Percentiles rank a stretch among this genome's conserved stretches.
These are phyloP conservation scores for Drosophila arizonae DNA, from an alignment of 1,140 invertebrate genomes.

Conservation along the genomic window DNA sequence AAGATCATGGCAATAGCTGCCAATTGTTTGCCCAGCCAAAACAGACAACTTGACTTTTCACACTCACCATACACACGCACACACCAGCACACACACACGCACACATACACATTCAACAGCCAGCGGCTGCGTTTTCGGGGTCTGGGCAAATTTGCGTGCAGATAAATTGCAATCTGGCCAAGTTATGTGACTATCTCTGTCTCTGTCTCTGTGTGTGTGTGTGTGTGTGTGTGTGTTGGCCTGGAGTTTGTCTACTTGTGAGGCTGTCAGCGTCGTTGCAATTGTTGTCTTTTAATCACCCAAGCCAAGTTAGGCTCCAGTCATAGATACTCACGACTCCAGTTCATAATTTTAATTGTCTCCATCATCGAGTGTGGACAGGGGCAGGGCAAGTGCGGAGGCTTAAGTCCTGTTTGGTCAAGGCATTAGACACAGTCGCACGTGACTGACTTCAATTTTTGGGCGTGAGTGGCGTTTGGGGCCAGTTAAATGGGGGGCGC, in stretches of 20 bases:
- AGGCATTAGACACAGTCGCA: slow-evolving; percentile 32
- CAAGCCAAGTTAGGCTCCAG: slow-evolving; percentile 53
- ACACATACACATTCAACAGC: background rate
- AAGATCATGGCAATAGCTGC: slow-evolving; percentile 68
- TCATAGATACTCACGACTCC: slow-evolving; percentile 40
- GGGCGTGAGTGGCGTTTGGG: background rate
- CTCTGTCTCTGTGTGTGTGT: background rate
- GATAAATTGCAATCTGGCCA: slow-evolving; percentile 71
- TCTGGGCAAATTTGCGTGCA: slow-evolving; percentile 70
- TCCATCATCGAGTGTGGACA: background rate
- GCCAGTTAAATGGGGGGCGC: background rate
- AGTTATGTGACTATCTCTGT: slow-evolving; percentile 14
- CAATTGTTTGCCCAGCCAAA: slow-evolving; percentile 73
- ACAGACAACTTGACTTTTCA: slow-evolving; percentile 75
- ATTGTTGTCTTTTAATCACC: slow-evolving; percentile 77
- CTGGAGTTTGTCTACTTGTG: slow-evolving; percentile 50
- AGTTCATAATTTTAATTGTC: slow-evolving; percentile 78
- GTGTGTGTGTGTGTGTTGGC: background rate
- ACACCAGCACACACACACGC: background rate
- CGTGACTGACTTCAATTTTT: slow-evolving; percentile 15
- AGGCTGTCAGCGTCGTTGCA: slow-evolving; percentile 62
- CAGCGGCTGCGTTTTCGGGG: slow-evolving; percentile 11
- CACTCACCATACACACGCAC: slow-evolving; percentile 32
- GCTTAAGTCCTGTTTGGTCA: slow-evolving; percentile 16
- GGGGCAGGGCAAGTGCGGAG: background rate